phyloP scores from a whole-genome alignment of 2,113 vertebrate species.

The Pedionomus torquatus region DNA sequence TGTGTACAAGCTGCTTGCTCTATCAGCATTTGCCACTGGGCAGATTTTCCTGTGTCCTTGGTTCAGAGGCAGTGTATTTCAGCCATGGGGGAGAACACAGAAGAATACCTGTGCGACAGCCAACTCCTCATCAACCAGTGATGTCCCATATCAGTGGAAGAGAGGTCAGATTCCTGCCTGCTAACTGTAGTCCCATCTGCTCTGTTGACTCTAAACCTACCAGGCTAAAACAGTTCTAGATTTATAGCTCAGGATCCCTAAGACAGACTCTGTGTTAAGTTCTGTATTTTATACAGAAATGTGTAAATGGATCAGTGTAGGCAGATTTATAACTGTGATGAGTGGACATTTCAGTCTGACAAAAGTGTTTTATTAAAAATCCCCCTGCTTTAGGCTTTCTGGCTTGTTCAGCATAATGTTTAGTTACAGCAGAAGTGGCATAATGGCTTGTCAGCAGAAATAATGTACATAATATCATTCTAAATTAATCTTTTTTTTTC shows the following conservation, averaged over 20 bases:
- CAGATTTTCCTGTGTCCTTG: conserved; percentile 82
- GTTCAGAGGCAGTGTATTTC: conserved; percentile 75
- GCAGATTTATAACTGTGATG: background rate
- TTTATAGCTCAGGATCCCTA: background rate
- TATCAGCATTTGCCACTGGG: conserved; percentile 89
- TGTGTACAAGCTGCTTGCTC: conserved; percentile 84
- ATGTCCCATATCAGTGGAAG: conserved; percentile 83
- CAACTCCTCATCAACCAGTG: conserved; percentile 75
- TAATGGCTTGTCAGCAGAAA: background rate
- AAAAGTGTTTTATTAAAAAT: background rate
- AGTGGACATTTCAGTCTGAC: background rate
- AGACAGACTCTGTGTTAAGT: background rate
- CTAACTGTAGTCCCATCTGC: background rate
- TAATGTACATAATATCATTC: background rate
- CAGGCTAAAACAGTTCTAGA: background rate
- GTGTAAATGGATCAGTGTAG: background rate
- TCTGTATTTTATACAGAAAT: background rate
- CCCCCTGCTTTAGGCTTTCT: background rate
- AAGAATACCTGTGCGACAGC: conserved; percentile 72
- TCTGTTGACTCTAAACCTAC: background rate
- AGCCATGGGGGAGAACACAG: conserved; percentile 62
- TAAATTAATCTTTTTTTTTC: background rate
- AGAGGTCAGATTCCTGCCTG: conserved; percentile 79
- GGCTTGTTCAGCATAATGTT: background rate
- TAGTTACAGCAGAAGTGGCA: background rate